Evolutionary conservation across 2,797 vertebrate genomes (phyloP), one percentile per base, ranked within the genome.

Genomic region (Sebastolobus altivelis): DNA sequence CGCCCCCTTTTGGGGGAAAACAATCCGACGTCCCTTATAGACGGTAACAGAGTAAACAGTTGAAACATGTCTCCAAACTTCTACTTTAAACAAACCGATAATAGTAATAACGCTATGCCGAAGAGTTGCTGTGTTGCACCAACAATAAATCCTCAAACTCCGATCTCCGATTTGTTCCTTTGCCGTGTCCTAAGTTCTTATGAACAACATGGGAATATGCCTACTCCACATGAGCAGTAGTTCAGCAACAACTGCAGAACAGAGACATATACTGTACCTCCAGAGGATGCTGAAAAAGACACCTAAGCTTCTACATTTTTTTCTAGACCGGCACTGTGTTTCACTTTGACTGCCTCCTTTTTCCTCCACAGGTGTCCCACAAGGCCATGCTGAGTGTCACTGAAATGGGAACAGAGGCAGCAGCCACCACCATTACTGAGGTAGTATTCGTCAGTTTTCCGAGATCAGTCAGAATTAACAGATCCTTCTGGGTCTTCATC

Each of bases 401-500:
- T 0, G 72, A 83, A 31, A 29, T 11, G 35, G 68, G 72, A 69
- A 73, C 58, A 18, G 43, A 49, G 38, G 59, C 71, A 27, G 25
- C 16, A 20, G 54, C 49, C 7, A 0, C 2, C 25, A 59, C 29
- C 1, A 2, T n/a, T 20, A 0, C 4, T 1, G 40, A 25, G 4
- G 0, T 11, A 1, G 3, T 33, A 0, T 25, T 1, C 1, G 2
- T 20, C 14, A 14, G 3, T 56, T 37, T 29, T 2, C 60, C 71
- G 25, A 16, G 6, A 7, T 1, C 20, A 1, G n/a, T 77, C 56
- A 38, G 1, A n/a, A 67, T 37, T 3, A 6, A 79, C 67, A 75
- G 59, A 63, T 63, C 43, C 5, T 60, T 60, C 54, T 49, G 40
- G 25, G 54, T 58, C 62, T 70, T 74, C 86, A 97, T 98, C 88